Percentiles rank a stretch among this genome's conserved stretches.
phyloP scores from a whole-genome alignment of 2,113 vertebrate species.

The Illadopsis cleaveri region DNA sequence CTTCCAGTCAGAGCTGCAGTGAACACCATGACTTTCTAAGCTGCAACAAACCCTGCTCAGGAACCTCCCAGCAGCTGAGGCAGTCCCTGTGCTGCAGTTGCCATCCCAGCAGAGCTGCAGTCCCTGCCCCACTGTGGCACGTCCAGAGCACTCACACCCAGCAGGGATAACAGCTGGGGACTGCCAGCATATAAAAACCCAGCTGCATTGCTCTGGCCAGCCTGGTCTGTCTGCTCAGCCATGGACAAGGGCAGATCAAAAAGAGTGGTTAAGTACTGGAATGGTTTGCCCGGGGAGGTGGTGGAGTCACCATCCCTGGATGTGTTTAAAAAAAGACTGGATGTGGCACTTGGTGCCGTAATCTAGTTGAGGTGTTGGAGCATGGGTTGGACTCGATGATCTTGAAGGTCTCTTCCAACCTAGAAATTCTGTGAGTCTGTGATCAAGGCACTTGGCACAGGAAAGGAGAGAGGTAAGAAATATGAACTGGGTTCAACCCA shows the following conservation, averaged over 20 bases:
- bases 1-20: neutral
- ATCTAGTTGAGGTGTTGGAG: too few relatives aligned
- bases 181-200: neutral
- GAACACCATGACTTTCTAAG: rapidly evolving
- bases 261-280: too few relatives aligned
- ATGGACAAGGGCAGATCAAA: neutral
- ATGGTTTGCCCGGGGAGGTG: too few relatives aligned
- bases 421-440: too few relatives aligned
- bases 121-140: rapidly evolving
- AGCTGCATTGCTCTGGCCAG: neutral
- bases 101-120: neutral
- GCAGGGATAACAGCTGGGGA: neutral
- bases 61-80: neutral
- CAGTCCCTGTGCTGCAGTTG: neutral
- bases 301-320: too few relatives aligned
- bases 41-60: neutral
- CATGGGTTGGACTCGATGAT: too few relatives aligned
- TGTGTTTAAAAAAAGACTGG: too few relatives aligned
- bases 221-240: neutral
- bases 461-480: neutral
- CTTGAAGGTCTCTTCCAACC: too few relatives aligned
- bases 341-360: too few relatives aligned
- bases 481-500: neutral
- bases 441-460: neutral
- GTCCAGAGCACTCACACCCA: neutral